phyloP scores from a whole-genome alignment of 2,888 invertebrate genomes.

The Caenorhabditis sp. region DNA sequence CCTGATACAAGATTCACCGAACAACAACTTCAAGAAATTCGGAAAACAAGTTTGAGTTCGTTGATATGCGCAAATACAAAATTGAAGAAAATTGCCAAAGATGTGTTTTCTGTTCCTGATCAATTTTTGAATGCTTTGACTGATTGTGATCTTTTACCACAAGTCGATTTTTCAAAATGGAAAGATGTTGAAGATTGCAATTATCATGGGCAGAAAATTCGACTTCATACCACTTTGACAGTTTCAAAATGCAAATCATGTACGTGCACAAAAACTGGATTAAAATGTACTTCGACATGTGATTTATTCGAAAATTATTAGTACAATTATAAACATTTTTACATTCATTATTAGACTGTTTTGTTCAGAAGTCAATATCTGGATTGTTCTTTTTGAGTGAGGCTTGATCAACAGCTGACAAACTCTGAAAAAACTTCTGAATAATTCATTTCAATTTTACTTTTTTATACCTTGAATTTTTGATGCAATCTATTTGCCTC shows the following conservation, averaged over 20 bases:
- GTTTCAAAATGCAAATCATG: slow-evolving; percentile 37
- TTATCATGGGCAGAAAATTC: slow-evolving; percentile 9
- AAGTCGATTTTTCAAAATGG: slow-evolving; percentile 31
- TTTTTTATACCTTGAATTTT: slow-evolving; percentile 34
- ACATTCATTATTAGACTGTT: not conserved
- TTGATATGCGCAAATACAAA: slow-evolving; percentile 83
- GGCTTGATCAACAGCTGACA: slow-evolving; percentile 36
- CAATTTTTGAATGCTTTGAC: slow-evolving; percentile 50
- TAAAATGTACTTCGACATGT: slow-evolving; percentile 3
- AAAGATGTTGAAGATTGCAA: slow-evolving; percentile 19
- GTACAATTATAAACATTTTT: not conserved
- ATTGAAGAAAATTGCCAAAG: slow-evolving; percentile 78
- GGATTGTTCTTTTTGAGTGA: slow-evolving; percentile 44
- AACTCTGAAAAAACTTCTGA: too few species aligned
- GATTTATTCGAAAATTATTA: not conserved
- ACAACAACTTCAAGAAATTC: slow-evolving; percentile 81
- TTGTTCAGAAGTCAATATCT: slow-evolving; percentile 27
- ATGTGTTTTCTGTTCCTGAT: slow-evolving; percentile 84
- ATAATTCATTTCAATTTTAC: too few species aligned
- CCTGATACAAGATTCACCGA: slow-evolving; percentile 14
- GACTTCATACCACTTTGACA: slow-evolving; percentile 12
- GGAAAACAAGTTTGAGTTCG: slow-evolving; percentile 85
- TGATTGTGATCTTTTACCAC: slow-evolving; percentile 14
- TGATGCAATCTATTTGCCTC: slow-evolving; percentile 31
- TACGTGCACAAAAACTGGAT: slow-evolving; percentile 44